Conservation (phyloP, 2,113 vertebrate species). For the Strix uralensis region DNA sequence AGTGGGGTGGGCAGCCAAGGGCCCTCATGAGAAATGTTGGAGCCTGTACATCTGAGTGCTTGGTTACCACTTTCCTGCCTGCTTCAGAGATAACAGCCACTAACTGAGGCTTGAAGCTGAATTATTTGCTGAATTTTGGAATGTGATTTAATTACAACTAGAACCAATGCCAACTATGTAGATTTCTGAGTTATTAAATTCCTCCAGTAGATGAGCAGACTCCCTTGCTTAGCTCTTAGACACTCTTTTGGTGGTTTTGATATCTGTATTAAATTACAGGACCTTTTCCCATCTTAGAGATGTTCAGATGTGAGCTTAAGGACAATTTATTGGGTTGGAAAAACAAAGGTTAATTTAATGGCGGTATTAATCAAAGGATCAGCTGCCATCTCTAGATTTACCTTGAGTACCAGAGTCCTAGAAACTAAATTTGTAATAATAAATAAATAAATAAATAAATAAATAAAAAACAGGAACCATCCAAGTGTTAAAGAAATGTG, state of each 20-base stretch:
- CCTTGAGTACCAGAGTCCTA: background rate
- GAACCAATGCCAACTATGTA: background rate
- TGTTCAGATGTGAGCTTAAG: background rate
- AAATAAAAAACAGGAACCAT: background rate
- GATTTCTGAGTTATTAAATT: slow-evolving; percentile 9
- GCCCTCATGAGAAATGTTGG: background rate
- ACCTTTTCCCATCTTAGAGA: background rate
- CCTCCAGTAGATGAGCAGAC: background rate
- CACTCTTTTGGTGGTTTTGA: background rate
- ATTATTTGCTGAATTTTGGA: slow-evolving; percentile 3
- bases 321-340: background rate
- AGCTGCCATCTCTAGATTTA: background rate
- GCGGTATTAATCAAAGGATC: background rate
- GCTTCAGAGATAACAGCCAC: background rate
- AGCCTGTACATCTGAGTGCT: background rate
- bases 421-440: background rate
- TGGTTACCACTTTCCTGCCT: background rate
- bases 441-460: background rate
- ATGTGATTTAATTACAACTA: background rate
- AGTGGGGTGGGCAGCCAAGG: background rate
- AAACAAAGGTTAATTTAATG: background rate
- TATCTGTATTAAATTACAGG: background rate
- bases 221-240: background rate
- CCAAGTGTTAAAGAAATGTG: background rate
- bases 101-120: background rate